Evolutionary conservation across 2,797 vertebrate species (phyloP).

Genomic region (Anolis apletophallus): DNA sequence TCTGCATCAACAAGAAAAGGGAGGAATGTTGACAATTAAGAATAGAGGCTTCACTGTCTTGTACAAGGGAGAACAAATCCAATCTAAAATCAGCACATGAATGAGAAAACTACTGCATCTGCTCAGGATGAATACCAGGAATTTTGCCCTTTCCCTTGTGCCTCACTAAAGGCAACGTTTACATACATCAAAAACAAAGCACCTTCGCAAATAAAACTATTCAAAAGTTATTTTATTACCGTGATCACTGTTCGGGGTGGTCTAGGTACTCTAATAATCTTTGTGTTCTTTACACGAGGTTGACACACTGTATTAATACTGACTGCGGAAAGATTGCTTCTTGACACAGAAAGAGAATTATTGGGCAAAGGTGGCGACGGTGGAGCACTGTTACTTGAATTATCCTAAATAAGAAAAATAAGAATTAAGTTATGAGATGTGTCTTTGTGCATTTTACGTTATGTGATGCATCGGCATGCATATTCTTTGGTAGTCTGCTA

Average conservation of each 20-base stretch:
- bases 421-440: background rate
- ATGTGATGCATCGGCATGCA: too few species aligned
- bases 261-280: conserved; percentile 85
- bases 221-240: conserved; percentile 75
- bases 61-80: background rate
- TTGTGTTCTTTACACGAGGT: conserved; percentile 80
- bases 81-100: background rate
- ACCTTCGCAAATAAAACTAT: background rate
- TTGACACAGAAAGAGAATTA: conserved; percentile 76
- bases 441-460: too few species aligned
- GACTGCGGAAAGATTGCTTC: conserved; percentile 86
- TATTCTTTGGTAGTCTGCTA: too few species aligned
- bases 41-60: background rate
- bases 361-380: conserved; percentile 83
- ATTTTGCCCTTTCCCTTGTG: background rate
- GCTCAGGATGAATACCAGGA: background rate
- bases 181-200: background rate
- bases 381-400: conserved; percentile 83
- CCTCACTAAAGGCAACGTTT: background rate
- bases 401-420: conserved; percentile 77
- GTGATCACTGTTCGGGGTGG: conserved; percentile 87
- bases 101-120: background rate
- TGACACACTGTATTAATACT: conserved; percentile 87
- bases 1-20: background rate
- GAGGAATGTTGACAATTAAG: too few species aligned